These are phyloP conservation scores for Oryzias melastigma DNA, from an alignment of 2,113 vertebrate genomes.

Conservation along the genomic window DNA sequence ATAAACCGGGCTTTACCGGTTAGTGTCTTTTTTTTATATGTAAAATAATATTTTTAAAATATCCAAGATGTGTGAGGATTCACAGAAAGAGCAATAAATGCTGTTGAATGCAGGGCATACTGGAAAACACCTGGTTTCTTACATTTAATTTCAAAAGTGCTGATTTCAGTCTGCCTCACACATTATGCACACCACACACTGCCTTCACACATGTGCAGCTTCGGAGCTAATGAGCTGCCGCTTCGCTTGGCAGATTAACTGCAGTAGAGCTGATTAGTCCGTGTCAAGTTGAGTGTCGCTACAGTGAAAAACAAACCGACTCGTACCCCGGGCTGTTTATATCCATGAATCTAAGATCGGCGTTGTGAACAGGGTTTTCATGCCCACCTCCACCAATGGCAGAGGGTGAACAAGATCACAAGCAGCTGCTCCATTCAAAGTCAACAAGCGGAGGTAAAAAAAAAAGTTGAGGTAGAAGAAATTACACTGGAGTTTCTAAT, in stretches of 20 bases:
- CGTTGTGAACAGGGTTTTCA: too few relatives aligned
- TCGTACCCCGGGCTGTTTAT: neutral
- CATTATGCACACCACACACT: neutral
- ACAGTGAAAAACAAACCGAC: neutral
- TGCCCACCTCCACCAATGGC: neutral
- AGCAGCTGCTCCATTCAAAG: too few relatives aligned
- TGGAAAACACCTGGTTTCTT: neutral
- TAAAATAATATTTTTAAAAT: too few relatives aligned
- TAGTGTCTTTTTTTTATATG: too few relatives aligned
- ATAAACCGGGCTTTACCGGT: too few relatives aligned
- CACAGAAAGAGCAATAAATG: neutral
- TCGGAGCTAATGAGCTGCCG: conserved; percentile 9
- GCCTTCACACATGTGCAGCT: conserved; percentile 3
- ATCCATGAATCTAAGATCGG: neutral
- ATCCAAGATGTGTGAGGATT: too few relatives aligned
- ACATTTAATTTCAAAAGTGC: neutral
- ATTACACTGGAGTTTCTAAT: too few relatives aligned
- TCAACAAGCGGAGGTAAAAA: too few relatives aligned
- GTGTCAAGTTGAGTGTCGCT: neutral
- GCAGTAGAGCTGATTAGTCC: neutral
- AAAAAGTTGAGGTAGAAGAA: too few relatives aligned
- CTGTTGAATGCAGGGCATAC: neutral
- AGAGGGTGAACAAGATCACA: too few relatives aligned
- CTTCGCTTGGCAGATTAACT: neutral
- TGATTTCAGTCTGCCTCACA: neutral